phyloP scores from a whole-genome alignment of 2,888 invertebrate genomes.

The Caenorhabditis zanzibari region DNA sequence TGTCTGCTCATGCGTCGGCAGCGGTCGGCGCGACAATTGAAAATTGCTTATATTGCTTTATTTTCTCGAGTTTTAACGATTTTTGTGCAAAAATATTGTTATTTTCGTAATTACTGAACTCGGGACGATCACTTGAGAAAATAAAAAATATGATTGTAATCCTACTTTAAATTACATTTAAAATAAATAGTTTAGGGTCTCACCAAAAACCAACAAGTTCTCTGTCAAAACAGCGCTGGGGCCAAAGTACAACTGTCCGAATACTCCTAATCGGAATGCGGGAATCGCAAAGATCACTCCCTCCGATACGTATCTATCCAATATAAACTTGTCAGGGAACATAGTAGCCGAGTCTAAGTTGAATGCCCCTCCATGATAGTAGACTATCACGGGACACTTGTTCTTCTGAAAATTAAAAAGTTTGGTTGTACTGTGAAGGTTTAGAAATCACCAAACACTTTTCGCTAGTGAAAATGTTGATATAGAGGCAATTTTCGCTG shows the following conservation, averaged over 20 bases:
- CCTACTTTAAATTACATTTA: background rate
- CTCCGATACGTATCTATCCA: constrained; percentile 69
- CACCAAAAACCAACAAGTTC: constrained; percentile 76
- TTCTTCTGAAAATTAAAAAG: constrained; percentile 18
- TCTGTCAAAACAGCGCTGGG: constrained; percentile 62
- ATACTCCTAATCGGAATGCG: constrained; percentile 75
- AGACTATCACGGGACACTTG: constrained; percentile 73
- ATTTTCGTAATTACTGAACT: no score
- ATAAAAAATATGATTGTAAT: no score
- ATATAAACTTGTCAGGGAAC: constrained; percentile 72
- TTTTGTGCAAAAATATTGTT: no score
- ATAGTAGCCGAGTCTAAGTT: constrained; percentile 71
- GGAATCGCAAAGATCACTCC: constrained; percentile 73
- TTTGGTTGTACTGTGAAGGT: background rate
- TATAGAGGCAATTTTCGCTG: constrained; percentile 56
- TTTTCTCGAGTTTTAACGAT: no score
- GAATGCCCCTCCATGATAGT: constrained; percentile 75
- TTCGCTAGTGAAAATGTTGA: constrained; percentile 59
- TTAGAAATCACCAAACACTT: constrained; percentile 33
- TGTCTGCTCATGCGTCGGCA: no score
- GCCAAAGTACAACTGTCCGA: constrained; percentile 74
- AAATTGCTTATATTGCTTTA: no score
- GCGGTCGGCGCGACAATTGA: no score
- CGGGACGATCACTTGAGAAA: no score
- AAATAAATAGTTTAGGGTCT: background rate